A percentile compares a stretch with the other conserved stretches of the same genome.
phyloP scores from a whole-genome alignment of 92 coral and sea anemone genomes.

The Porites evermanni region DNA sequence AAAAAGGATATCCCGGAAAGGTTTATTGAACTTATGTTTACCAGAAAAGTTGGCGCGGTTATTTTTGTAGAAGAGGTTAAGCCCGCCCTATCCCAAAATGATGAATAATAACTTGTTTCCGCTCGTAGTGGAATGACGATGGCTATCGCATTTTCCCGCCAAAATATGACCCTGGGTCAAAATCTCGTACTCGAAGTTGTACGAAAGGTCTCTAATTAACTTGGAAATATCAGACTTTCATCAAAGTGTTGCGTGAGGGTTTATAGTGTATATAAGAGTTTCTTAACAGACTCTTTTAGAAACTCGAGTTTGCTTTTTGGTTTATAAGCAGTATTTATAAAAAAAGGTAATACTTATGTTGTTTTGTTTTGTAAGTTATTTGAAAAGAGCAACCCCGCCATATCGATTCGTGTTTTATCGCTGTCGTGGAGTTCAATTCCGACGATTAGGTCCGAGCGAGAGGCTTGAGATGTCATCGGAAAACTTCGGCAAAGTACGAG shows the following conservation, averaged over 20 bases:
- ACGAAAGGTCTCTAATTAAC: background rate
- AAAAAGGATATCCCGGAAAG: too few species aligned
- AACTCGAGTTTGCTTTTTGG: background rate
- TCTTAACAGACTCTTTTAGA: background rate
- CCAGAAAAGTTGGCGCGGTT: too few species aligned
- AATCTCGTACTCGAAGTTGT: too few species aligned
- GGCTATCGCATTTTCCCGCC: too few species aligned
- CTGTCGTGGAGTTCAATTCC: slow-evolving; percentile 3
- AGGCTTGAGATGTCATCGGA: slow-evolving; percentile 21
- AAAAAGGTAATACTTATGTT: background rate
- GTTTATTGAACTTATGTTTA: too few species aligned
- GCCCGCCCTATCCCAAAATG: too few species aligned
- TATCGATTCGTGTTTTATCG: slow-evolving; percentile 2
- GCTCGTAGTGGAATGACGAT: too few species aligned
- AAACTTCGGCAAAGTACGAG: slow-evolving; percentile 11
- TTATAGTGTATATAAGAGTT: slow-evolving; percentile 15
- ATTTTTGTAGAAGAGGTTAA: too few species aligned
- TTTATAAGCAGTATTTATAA: slow-evolving; percentile 21
- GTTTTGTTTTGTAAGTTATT: slow-evolving; percentile 8
- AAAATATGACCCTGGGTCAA: too few species aligned
- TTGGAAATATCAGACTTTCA: background rate
- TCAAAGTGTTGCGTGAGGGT: background rate
- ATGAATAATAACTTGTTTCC: too few species aligned
- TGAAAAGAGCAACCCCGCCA: background rate
- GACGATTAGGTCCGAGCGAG: slow-evolving; percentile 9